Conservation (phyloP, 2,113 vertebrate genomes). For the Panthera tigris region DNA sequence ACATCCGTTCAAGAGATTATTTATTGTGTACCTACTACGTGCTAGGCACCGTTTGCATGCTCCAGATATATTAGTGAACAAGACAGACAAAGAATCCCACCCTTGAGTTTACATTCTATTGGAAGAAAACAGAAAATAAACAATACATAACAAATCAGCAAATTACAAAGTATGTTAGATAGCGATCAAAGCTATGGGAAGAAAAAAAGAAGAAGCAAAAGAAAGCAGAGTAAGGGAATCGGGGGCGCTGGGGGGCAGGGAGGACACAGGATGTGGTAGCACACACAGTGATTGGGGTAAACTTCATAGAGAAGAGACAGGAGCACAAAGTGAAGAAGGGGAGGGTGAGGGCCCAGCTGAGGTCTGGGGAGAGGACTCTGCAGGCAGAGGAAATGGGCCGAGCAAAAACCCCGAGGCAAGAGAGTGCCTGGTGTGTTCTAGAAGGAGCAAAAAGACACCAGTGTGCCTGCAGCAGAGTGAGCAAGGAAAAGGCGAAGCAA, state of each 20-base stretch:
- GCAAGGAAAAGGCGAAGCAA: not conserved
- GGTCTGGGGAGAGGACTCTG: not conserved
- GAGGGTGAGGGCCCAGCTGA: not conserved
- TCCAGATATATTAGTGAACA: not conserved
- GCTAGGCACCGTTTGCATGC: not conserved
- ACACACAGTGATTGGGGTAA: rapidly evolving
- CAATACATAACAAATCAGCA: not conserved
- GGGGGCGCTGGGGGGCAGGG: rapidly evolving
- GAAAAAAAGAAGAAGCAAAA: not conserved
- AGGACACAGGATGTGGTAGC: not conserved
- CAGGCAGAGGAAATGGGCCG: not conserved
- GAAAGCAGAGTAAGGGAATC: not conserved
- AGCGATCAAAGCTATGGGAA: not conserved
- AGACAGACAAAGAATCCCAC: not conserved
- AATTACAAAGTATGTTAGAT: not conserved
- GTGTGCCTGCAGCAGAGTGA: not conserved
- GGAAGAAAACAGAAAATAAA: not conserved
- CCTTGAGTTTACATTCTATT: not conserved
- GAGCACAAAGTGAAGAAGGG: not conserved
- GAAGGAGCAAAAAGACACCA: not conserved
- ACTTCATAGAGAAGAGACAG: not conserved
- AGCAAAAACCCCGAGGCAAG: not conserved
- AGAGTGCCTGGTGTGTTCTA: not conserved
- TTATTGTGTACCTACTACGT: not conserved
- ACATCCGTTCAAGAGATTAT: not conserved